A percentile compares a stretch with the other conserved stretches of the same genome.
Conservation (phyloP, 2,113 vertebrate species). For the Bostrychus sinensis region DNA sequence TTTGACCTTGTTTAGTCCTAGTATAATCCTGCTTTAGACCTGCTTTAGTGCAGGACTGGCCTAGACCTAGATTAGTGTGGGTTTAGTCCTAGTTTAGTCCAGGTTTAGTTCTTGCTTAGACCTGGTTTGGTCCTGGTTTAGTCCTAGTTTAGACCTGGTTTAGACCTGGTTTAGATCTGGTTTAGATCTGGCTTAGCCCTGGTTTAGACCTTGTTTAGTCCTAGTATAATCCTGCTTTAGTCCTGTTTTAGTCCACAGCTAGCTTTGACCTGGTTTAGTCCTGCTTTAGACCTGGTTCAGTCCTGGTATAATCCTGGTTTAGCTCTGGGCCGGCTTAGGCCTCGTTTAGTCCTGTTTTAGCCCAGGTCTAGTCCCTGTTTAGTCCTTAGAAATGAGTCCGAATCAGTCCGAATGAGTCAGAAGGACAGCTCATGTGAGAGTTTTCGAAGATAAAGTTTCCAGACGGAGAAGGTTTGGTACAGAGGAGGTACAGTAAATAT, state of each 20-base stretch:
- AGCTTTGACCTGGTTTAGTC: not conserved
- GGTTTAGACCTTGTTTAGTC: not conserved
- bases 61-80: too few relatives aligned
- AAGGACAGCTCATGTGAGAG: too few relatives aligned
- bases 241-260: not conserved
- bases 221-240: not conserved
- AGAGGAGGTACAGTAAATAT: not conserved
- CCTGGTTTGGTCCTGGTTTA: not conserved
- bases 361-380: slow-evolving; percentile 13
- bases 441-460: too few relatives aligned
- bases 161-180: not conserved
- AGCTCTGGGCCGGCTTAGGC: too few relatives aligned
- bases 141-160: not conserved
- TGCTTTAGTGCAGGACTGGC: too few relatives aligned
- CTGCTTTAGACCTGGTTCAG: not conserved
- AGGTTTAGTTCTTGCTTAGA: not conserved
- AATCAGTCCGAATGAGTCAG: slow-evolving; percentile 5
- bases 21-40: too few relatives aligned
- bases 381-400: too few relatives aligned
- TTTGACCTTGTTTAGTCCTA: not conserved
- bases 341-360: not conserved
- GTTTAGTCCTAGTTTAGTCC: not conserved
- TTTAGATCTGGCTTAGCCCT: not conserved
- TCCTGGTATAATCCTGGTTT: slow-evolving; percentile 6
- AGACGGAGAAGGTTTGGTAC: too few relatives aligned